phyloP scores from a whole-genome alignment of 2,888 invertebrate genomes.

The Pasiphila rectangulata region DNA sequence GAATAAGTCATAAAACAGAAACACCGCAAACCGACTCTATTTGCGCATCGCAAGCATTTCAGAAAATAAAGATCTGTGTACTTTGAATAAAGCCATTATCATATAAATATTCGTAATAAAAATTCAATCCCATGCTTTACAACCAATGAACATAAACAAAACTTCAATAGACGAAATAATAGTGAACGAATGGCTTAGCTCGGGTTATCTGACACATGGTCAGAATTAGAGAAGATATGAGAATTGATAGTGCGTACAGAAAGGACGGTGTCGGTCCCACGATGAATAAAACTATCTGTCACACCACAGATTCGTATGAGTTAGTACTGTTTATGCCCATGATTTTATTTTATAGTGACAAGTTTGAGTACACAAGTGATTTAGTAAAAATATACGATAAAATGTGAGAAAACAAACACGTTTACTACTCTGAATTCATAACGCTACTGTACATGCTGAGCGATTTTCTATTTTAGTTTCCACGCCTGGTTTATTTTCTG shows the following conservation, averaged over 20 bases:
- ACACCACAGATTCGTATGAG: not conserved
- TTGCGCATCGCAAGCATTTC: too few species aligned
- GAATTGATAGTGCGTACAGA: not conserved
- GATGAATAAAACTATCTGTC: not conserved
- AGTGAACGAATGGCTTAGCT: not conserved
- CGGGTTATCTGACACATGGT: slow-evolving; percentile 3
- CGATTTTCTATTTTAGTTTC: too few species aligned
- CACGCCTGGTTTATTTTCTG: too few species aligned
- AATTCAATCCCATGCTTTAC: slow-evolving; percentile 1
- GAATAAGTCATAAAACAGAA: too few species aligned
- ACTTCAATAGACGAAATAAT: not conserved
- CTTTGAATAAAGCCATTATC: slow-evolving; percentile 5
- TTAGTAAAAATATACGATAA: too few species aligned
- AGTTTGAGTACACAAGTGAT: too few species aligned
- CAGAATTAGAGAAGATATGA: not conserved
- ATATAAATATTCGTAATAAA: slow-evolving; percentile 2
- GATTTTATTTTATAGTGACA: too few species aligned
- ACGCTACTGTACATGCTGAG: too few species aligned
- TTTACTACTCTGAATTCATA: too few species aligned
- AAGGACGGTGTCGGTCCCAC: not conserved
- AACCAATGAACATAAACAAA: not conserved
- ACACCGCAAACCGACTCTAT: too few species aligned
- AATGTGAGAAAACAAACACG: too few species aligned
- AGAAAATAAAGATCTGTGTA: not conserved
- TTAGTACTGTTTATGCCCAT: too few species aligned